phyloP scores from a whole-genome alignment of 2,797 vertebrate genomes.

The Agapornis canus region DNA sequence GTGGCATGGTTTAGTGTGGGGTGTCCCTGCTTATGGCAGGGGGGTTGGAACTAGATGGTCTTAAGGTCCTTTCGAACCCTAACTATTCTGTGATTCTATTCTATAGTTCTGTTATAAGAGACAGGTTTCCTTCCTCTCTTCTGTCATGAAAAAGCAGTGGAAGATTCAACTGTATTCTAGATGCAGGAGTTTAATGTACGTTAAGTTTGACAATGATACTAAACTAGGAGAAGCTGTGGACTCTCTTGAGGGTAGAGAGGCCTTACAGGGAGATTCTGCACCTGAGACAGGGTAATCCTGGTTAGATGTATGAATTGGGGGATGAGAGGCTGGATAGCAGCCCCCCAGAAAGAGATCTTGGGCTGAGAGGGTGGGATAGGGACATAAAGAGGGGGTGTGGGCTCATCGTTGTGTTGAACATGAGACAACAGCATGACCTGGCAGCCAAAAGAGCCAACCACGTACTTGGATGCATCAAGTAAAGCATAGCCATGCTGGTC shows the following conservation, averaged over 20 bases:
- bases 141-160: not conserved
- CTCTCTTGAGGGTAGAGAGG: not conserved
- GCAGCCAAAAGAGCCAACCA: not conserved
- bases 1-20: too few relatives aligned
- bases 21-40: too few relatives aligned
- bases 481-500: not conserved
- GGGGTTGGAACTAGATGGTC: too few relatives aligned
- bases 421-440: not conserved
- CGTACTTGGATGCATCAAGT: not conserved
- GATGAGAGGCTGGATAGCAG: not conserved
- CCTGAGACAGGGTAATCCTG: not conserved
- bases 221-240: not conserved
- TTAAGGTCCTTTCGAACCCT: too few relatives aligned
- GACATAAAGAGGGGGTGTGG: not conserved
- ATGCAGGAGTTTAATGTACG: not conserved
- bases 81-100: too few relatives aligned
- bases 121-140: not conserved
- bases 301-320: rapidly evolving
- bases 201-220: not conserved
- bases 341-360: not conserved
- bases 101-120: not conserved
- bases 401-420: not conserved
- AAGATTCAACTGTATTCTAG: not conserved
- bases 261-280: not conserved
- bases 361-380: not conserved